Evolutionary conservation across 2,888 invertebrate genomes (phyloP).

Genomic region (Drosophila emarginata): DNA sequence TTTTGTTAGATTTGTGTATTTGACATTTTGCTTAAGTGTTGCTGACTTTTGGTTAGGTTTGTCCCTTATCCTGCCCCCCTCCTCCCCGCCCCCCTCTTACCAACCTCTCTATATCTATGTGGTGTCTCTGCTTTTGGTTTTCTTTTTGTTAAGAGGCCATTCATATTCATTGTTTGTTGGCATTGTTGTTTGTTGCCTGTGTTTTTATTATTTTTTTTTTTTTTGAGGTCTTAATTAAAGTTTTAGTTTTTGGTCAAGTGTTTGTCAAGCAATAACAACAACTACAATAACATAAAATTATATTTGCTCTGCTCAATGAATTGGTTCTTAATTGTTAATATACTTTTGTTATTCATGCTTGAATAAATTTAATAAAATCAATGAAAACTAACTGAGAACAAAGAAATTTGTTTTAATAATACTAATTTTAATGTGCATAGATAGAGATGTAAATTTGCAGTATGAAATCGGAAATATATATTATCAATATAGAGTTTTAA

Average conservation of each 20-base stretch:
- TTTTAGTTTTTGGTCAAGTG: constrained; percentile 57
- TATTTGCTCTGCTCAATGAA: constrained; percentile 10
- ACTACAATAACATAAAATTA: constrained; percentile 13
- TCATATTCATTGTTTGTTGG: constrained; percentile 23
- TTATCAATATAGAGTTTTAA: too few relatives aligned
- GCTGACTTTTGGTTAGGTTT: constrained; percentile 74
- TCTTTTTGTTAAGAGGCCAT: constrained; percentile 30
- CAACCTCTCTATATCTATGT: constrained; percentile 3
- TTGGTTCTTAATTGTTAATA: constrained; percentile 11
- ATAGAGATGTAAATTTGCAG: too few relatives aligned
- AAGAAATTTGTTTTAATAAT: too few relatives aligned
- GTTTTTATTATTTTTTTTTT: too few relatives aligned
- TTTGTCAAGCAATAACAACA: constrained; percentile 16
- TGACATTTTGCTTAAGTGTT: constrained; percentile 78
- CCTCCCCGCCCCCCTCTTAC: background rate
- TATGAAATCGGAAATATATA: too few relatives aligned
- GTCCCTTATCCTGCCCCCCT: background rate
- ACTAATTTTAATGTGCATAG: too few relatives aligned
- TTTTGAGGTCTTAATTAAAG: constrained; percentile 64
- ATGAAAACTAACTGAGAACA: too few relatives aligned
- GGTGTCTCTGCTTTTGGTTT: background rate
- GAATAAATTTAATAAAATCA: background rate
- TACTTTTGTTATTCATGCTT: background rate
- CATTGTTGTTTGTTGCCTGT: constrained; percentile 18
- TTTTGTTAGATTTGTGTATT: constrained; percentile 67